Percentiles rank a stretch among this genome's conserved stretches.
phyloP scores from a whole-genome alignment of 30 jellyfish, hydroid and myxozoan species.

The Catostylus mosaicus region DNA sequence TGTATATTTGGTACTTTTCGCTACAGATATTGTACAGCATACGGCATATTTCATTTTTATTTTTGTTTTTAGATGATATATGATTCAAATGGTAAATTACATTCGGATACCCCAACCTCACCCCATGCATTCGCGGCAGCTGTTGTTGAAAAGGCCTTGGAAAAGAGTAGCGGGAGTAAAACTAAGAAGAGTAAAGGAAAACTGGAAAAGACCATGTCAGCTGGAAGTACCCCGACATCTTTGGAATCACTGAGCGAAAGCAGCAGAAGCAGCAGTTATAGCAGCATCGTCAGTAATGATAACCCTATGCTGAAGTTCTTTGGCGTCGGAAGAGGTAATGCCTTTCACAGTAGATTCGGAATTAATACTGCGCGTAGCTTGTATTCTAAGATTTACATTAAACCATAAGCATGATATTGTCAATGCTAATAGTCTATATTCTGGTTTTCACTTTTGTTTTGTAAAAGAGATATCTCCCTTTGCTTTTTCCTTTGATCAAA shows the following conservation, averaged over 20 bases:
- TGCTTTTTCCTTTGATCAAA: no score
- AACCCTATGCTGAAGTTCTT: constrained; percentile 60
- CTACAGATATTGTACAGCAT: background rate
- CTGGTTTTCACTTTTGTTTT: no score
- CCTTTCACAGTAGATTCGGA: no score
- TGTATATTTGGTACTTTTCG: no score
- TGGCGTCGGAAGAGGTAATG: constrained; percentile 49
- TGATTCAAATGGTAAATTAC: constrained; percentile 66
- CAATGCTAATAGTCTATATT: no score
- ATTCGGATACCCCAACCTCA: constrained; percentile 91
- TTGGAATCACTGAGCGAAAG: constrained; percentile 73
- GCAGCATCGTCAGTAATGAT: constrained; percentile 72
- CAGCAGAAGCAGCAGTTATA: constrained; percentile 84
- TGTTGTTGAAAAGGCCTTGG: constrained; percentile 93
- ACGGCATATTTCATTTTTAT: no score
- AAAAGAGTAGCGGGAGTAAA: constrained; percentile 58
- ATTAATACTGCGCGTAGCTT: no score
- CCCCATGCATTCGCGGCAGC: constrained; percentile 98
- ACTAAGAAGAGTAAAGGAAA: constrained; percentile 56
- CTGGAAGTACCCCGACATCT: constrained; percentile 85
- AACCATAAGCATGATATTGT: no score
- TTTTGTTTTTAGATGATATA: constrained; percentile 19
- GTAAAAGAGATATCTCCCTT: no score
- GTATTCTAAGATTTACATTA: no score
- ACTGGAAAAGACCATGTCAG: constrained; percentile 69